Evolutionary conservation across 92 coral and sea anemone genomes (phyloP).

Genomic region (Anthopleura xanthogrammica): DNA sequence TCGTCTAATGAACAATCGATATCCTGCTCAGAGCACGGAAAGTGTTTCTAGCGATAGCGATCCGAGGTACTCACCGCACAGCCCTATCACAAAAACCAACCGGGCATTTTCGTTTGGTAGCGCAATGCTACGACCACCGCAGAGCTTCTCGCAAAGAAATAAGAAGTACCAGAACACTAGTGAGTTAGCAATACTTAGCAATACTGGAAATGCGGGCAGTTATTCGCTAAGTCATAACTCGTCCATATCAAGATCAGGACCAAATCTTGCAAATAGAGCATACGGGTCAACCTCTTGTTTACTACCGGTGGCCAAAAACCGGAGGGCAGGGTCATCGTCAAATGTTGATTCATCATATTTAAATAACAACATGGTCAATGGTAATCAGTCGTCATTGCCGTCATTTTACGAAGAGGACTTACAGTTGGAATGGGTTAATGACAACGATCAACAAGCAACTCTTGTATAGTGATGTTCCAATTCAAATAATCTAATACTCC

Average conservation of each 20-base stretch:
- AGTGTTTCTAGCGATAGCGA: constrained; percentile 74
- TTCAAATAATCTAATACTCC: not conserved
- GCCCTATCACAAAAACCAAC: constrained; percentile 39
- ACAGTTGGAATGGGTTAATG: constrained; percentile 60
- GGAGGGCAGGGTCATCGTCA: constrained; percentile 51
- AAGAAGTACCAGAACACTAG: constrained; percentile 70
- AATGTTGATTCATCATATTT: constrained; percentile 60
- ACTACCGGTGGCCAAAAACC: constrained; percentile 8
- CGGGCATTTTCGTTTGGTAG: constrained; percentile 70
- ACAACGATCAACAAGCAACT: constrained; percentile 68
- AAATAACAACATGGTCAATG: constrained; percentile 52
- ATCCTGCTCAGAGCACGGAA: constrained; percentile 75
- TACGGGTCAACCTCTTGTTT: constrained; percentile 63
- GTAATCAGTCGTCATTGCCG: constrained; percentile 42
- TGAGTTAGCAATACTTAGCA: constrained; percentile 76
- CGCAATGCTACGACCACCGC: constrained; percentile 47
- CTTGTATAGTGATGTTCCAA: constrained; percentile 44
- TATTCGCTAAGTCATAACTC: constrained; percentile 53
- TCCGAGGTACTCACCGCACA: constrained; percentile 53
- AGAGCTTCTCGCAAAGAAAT: constrained; percentile 45
- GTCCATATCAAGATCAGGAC: constrained; percentile 35
- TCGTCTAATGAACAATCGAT: constrained; percentile 38
- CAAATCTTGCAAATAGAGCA: constrained; percentile 47
- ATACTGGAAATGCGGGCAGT: constrained; percentile 73
- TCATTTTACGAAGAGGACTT: constrained; percentile 70